Conservation (phyloP, 2,888 invertebrate species). For the Pristionchus maxplancki region DNA sequence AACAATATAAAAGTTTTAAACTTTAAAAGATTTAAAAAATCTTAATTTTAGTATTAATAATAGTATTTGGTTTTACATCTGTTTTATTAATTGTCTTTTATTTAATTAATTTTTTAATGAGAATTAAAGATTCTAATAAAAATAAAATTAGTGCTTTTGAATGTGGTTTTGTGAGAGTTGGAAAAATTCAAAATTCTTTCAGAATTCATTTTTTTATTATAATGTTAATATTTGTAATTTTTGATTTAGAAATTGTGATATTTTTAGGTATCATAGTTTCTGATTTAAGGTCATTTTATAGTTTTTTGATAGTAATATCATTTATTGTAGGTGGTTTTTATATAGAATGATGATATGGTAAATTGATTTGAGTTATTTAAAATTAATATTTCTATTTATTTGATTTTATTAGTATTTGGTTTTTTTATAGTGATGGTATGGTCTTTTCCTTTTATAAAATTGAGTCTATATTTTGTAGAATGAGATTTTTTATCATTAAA, state of each 20-base stretch:
- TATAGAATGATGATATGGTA: slow-evolving; percentile 69
- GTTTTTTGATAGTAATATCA: slow-evolving; percentile 61
- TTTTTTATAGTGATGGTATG: slow-evolving; percentile 56
- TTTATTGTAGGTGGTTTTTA: slow-evolving; percentile 70
- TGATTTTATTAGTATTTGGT: slow-evolving; percentile 62
- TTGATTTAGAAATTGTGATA: slow-evolving; percentile 67
- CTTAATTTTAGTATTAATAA: slow-evolving; percentile 62
- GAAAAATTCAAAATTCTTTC: slow-evolving; percentile 67
- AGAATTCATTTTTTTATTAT: slow-evolving; percentile 70
- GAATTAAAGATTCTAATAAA: slow-evolving; percentile 59
- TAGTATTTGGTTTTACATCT: slow-evolving; percentile 62
- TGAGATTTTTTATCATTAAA: slow-evolving; percentile 66
- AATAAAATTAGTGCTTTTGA: slow-evolving; percentile 65
- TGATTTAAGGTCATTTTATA: slow-evolving; percentile 60
- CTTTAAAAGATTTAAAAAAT: slow-evolving; percentile 58
- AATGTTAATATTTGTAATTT: slow-evolving; percentile 66
- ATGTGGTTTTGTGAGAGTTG: slow-evolving; percentile 65
- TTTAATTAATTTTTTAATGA: slow-evolving; percentile 64
- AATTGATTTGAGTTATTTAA: slow-evolving; percentile 67
- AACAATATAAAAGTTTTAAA: slow-evolving; percentile 68
- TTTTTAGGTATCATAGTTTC: slow-evolving; percentile 65
- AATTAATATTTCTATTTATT: slow-evolving; percentile 69
- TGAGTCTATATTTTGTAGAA: slow-evolving; percentile 81
- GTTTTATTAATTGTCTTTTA: slow-evolving; percentile 64
- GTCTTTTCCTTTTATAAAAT: slow-evolving; percentile 77